Evolutionary conservation across 2,113 vertebrate genomes (phyloP), one percentile per base, ranked within the genome.

Genomic region (Tympanuchus pallidicinctus): DNA sequence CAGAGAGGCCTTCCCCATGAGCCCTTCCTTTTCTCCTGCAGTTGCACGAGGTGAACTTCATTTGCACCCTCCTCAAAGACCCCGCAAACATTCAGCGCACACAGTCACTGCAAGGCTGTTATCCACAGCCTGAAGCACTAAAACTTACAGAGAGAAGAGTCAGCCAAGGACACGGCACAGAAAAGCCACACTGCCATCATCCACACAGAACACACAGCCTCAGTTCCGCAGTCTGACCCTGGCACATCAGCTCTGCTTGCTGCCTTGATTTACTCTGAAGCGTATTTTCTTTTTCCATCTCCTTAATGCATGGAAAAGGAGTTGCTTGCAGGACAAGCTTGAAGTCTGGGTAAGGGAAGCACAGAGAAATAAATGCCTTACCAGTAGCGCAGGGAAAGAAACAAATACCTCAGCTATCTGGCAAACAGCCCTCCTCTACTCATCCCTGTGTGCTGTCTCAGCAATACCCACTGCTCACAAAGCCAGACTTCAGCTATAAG

Each of bases 271-370:
- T 28, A 24, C 38, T 36, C 22, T 20, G 10, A 43, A 59, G 38
- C 6, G 1, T 2, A 0, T 15, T 54, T 67, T 24, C 57, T 47
- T 36, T 28, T 22, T 9, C 11, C 12, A 14, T 1, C n/a, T 66
- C 60, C 50, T 72, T 7, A 10, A 0, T 2, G 1, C 1, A 22
- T 15, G 59, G 13, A 2, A 52, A 56, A 73, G 47, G 17, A 3
- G 27, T 4, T 92, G 36, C 71, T 13, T 6, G 57, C 74, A 71
- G 66, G 38, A 20, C 38, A 77, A 14, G 40, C 14, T 10, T 63
- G 45, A 81, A 71, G 27, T 15, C 21, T 57, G 7, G 8, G 36
- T 34, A 38, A 38, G 18, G 11, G 38, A 11, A 82, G 15, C 27
- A 43, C 42, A 28, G 24, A 61, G n/a, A 69, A 75, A 71, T 9